Percentiles rank a stretch among this genome's conserved stretches.
Conservation (phyloP, 37 sponge, comb jelly and placozoan species). For the Tethya wilhelma region DNA sequence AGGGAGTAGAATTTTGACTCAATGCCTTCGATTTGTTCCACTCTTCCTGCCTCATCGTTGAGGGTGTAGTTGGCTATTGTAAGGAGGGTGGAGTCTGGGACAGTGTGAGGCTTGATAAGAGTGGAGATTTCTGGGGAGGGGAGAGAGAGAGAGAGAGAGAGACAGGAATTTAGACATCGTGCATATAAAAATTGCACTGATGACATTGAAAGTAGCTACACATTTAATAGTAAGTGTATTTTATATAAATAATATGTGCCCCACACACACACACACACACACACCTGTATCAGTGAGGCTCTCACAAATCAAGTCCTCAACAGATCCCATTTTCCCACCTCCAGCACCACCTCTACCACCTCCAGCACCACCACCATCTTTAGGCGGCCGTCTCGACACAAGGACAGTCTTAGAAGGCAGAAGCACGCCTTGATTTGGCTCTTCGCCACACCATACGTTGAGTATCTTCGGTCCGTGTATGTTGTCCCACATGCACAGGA, state of each 20-base stretch:
- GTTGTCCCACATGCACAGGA: slow-evolving; percentile 85
- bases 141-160: slow-evolving; percentile 14
- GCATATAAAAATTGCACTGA: too few relatives aligned
- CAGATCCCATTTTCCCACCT: too few relatives aligned
- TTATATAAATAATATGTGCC: too few relatives aligned
- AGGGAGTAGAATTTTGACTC: slow-evolving; percentile 70
- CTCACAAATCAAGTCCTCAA: too few relatives aligned
- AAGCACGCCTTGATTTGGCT: not conserved
- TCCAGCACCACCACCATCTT: too few relatives aligned
- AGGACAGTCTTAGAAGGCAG: too few relatives aligned
- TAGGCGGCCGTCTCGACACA: too few relatives aligned
- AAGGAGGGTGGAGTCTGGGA: slow-evolving; percentile 23
- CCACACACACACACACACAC: too few relatives aligned
- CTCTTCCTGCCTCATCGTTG: slow-evolving; percentile 69
- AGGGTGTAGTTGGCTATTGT: slow-evolving; percentile 58
- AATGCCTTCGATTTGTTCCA: slow-evolving; percentile 42
- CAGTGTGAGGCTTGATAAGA: not conserved
- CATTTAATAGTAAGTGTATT: too few relatives aligned
- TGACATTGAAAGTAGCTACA: too few relatives aligned
- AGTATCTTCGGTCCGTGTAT: slow-evolving; percentile 82
- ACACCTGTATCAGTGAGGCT: too few relatives aligned
- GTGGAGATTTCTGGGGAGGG: not conserved
- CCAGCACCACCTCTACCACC: too few relatives aligned
- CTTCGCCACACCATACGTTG: slow-evolving; percentile 43
- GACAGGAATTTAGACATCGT: not conserved